Percentiles rank a stretch among this genome's conserved stretches.
These are phyloP conservation scores for Capitulum mitella DNA, from an alignment of 2,888 invertebrate genomes.

Conservation along the genomic window DNA sequence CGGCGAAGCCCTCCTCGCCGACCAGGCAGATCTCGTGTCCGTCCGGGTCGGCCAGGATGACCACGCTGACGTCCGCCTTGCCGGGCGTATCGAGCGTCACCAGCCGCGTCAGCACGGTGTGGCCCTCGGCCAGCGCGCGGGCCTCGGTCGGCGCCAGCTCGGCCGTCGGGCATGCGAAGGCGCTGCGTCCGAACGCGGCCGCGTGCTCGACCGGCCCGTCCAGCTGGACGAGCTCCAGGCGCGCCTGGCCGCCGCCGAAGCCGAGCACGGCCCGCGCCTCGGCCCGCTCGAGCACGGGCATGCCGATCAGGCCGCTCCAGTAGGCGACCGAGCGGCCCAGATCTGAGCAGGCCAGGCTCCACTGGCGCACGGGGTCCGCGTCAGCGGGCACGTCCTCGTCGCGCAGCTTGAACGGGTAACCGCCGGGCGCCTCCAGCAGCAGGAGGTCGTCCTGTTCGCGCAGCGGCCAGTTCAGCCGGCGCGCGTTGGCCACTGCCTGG, in stretches of 20 bases:
- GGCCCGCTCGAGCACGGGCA: conserved; percentile 58
- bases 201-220: conserved; percentile 69
- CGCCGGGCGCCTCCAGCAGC: conserved; percentile 77
- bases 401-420: conserved; percentile 71
- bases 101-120: conserved; percentile 76
- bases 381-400: conserved; percentile 11
- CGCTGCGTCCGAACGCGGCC: conserved; percentile 88
- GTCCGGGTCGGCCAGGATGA: conserved; percentile 93
- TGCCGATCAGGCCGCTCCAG: conserved; percentile 71
- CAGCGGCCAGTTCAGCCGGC: conserved; percentile 56
- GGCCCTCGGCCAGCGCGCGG: conserved; percentile 59
- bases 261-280: conserved; percentile 58
- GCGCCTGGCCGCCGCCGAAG: conserved; percentile 64
- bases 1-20: conserved; percentile 86
- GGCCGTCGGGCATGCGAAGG: conserved; percentile 76
- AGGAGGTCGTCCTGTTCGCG: conserved; percentile 52
- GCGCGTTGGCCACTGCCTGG: conserved; percentile 61
- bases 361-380: conserved; percentile 68
- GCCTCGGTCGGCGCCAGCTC: conserved; percentile 69
- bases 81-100: conserved; percentile 93
- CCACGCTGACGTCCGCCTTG: conserved; percentile 90
- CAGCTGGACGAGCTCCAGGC: conserved; percentile 66
- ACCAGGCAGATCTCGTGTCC: conserved; percentile 98
- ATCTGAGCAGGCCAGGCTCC: conserved; percentile 69
- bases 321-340: conserved; percentile 67